Evolutionary conservation across 2,888 invertebrate genomes (phyloP).

Genomic region (Nomada ruficornis): DNA sequence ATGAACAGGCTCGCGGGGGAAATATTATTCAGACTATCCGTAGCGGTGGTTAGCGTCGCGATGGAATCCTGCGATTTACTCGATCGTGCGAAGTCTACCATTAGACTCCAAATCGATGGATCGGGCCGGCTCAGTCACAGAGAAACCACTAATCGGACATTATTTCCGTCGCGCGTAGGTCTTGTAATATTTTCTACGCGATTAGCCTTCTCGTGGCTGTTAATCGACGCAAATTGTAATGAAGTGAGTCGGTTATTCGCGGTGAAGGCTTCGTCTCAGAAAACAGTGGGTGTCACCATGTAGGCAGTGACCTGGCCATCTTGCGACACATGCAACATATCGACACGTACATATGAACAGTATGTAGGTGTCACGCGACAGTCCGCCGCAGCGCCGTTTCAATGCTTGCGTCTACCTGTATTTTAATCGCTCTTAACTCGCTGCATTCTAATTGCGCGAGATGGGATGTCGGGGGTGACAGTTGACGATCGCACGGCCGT

Average conservation of each 20-base stretch:
- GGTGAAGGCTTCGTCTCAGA: constrained; percentile 52
- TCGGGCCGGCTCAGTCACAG: constrained; percentile 1
- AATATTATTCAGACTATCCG: neutral
- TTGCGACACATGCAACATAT: constrained; percentile 72
- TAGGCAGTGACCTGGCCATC: constrained; percentile 78
- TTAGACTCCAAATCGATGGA: neutral
- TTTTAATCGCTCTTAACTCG: constrained; percentile 60
- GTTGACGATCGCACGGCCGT: constrained; percentile 55
- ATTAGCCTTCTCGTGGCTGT: constrained; percentile 43
- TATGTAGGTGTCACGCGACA: constrained; percentile 66
- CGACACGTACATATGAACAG: constrained; percentile 3
- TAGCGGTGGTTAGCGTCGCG: neutral
- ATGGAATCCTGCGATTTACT: neutral
- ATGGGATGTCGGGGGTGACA: constrained; percentile 59
- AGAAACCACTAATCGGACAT: neutral
- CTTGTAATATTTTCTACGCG: constrained; percentile 16
- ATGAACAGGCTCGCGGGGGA: neutral
- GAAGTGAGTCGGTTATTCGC: constrained; percentile 34
- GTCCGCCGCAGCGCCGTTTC: constrained; percentile 19
- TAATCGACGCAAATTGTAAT: constrained; percentile 65
- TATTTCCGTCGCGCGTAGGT: neutral
- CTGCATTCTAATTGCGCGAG: constrained; percentile 55
- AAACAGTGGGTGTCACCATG: constrained; percentile 74
- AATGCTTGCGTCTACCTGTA: constrained; percentile 47
- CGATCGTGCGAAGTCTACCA: neutral